Conservation (phyloP, 2,888 invertebrate species). For the Pammene aurita region DNA sequence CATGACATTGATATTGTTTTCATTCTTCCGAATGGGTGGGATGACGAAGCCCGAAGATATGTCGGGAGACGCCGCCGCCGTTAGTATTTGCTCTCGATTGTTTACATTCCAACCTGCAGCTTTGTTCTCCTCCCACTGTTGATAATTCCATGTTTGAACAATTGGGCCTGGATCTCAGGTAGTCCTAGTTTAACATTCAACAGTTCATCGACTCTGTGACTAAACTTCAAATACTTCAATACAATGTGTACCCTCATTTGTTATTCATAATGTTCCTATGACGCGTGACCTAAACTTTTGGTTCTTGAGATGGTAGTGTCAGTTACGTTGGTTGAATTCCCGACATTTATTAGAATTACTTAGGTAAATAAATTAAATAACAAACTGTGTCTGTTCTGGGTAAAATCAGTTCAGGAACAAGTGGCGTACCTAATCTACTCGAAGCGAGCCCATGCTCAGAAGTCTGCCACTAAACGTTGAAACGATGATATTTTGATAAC, state of each 20-base stretch:
- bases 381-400: neutral
- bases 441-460: too few species aligned
- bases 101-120: constrained; percentile 52
- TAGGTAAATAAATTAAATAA: neutral
- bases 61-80: constrained; percentile 8
- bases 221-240: constrained; percentile 20
- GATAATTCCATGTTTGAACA: constrained; percentile 52
- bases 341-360: constrained; percentile 1
- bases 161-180: constrained; percentile 19
- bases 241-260: constrained; percentile 16
- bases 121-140: constrained; percentile 49
- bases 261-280: constrained; percentile 21
- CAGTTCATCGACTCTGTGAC: constrained; percentile 20
- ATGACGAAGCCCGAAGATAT: constrained; percentile 31
- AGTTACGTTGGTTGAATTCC: constrained; percentile 3
- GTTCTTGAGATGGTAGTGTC: neutral
- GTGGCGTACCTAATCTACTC: too few species aligned
- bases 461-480: too few species aligned
- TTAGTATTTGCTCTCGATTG: constrained; percentile 39
- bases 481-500: too few species aligned
- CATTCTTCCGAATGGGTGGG: neutral
- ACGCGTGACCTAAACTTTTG: constrained; percentile 22
- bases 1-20: neutral
- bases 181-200: neutral
- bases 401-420: too few species aligned